phyloP scores from a whole-genome alignment of 2,797 vertebrate species.

The Phataginus tricuspis region DNA sequence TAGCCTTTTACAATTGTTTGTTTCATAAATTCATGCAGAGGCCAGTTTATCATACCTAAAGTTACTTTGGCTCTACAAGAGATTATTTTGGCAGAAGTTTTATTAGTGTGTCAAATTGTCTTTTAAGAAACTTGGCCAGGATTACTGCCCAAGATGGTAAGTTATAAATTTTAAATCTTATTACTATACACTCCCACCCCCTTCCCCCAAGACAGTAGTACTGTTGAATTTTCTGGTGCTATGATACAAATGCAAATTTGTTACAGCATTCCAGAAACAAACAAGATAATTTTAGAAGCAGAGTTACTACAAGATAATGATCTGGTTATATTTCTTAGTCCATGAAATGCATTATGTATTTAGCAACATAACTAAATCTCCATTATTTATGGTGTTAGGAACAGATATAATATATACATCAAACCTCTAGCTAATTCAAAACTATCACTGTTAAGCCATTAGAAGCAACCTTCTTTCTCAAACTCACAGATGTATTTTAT shows the following conservation, averaged over 20 bases:
- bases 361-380: constrained; percentile 50
- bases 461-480: constrained; percentile 46
- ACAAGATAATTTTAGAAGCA: constrained; percentile 15
- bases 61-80: constrained; percentile 71
- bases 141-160: constrained; percentile 73
- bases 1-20: constrained; percentile 55
- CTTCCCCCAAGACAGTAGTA: constrained; percentile 57
- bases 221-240: neutral
- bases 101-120: constrained; percentile 75
- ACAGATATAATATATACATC: constrained; percentile 36
- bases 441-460: constrained; percentile 31
- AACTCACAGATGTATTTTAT: constrained; percentile 61
- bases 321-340: constrained; percentile 62
- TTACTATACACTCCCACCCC: constrained; percentile 60
- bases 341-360: constrained; percentile 51
- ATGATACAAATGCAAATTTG: constrained; percentile 50
- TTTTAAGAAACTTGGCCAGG: constrained; percentile 74
- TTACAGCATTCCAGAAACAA: constrained; percentile 68
- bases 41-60: constrained; percentile 66
- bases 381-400: constrained; percentile 57
- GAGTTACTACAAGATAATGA: constrained; percentile 61
- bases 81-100: constrained; percentile 76
- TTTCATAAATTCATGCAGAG: constrained; percentile 53
- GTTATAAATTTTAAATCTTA: constrained; percentile 73
- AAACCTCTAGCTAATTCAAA: constrained; percentile 67